Evolutionary conservation across 2,888 invertebrate genomes (phyloP).

Genomic region (Drosophila recens): DNA sequence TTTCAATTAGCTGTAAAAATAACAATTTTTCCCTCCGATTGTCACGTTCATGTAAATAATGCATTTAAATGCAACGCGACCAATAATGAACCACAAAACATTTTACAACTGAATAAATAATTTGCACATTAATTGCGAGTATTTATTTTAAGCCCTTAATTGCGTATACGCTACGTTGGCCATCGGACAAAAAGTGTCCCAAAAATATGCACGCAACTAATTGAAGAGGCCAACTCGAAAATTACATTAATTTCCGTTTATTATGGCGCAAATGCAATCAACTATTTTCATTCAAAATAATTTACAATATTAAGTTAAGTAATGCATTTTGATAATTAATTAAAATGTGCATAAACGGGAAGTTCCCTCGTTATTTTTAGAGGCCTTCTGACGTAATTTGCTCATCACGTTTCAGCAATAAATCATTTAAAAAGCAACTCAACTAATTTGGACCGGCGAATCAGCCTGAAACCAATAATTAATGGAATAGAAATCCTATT

Average conservation of each 20-base stretch:
- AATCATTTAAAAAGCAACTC: conserved; percentile 25
- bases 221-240: conserved; percentile 19
- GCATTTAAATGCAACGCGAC: conserved; percentile 53
- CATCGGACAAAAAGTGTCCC: conserved; percentile 20
- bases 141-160: conserved; percentile 74
- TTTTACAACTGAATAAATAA: conserved; percentile 80
- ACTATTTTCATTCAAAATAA: neutral
- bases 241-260: conserved; percentile 26
- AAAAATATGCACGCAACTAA: conserved; percentile 15
- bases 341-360: conserved; percentile 1
- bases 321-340: conserved; percentile 15
- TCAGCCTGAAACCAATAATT: conserved; percentile 44
- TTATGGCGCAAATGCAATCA: neutral
- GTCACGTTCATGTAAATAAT: conserved; percentile 36
- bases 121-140: conserved; percentile 72
- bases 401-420: conserved; percentile 31
- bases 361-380: neutral
- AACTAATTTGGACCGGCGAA: neutral
- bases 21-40: conserved; percentile 28
- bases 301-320: neutral
- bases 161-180: conserved; percentile 47
- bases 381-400: conserved; percentile 4
- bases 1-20: conserved; percentile 73
- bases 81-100: conserved; percentile 79
- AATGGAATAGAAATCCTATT: conserved; percentile 66